These are phyloP conservation scores for Bucco capensis DNA, from an alignment of 2,113 vertebrate genomes.

Conservation along the genomic window DNA sequence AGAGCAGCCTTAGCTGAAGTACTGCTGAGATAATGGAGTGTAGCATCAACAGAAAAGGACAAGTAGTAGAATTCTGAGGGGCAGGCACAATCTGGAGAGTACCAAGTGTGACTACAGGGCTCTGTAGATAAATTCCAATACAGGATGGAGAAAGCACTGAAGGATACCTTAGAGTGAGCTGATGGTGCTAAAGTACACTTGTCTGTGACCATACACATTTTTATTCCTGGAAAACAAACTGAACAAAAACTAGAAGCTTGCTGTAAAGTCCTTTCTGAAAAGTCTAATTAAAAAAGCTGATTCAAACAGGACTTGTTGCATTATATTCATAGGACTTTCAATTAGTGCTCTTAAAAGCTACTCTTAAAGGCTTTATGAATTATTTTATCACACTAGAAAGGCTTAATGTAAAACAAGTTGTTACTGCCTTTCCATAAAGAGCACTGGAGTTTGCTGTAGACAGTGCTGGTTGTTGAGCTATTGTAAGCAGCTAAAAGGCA, in stretches of 20 bases:
- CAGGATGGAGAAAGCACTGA: neutral
- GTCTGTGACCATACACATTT: neutral
- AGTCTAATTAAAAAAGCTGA: neutral
- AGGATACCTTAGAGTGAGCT: too few species aligned
- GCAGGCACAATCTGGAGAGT: neutral
- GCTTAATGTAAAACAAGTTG: neutral
- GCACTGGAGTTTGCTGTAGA: neutral
- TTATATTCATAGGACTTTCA: neutral
- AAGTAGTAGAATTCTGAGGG: neutral
- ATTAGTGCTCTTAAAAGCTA: neutral
- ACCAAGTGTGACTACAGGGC: rapidly evolving
- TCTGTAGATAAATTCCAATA: neutral
- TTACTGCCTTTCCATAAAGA: neutral
- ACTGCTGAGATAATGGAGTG: neutral
- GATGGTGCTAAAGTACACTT: neutral
- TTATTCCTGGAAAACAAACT: neutral
- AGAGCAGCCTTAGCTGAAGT: neutral
- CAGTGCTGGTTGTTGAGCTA: neutral
- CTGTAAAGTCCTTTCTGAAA: neutral
- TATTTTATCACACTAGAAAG: neutral
- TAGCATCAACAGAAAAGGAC: neutral
- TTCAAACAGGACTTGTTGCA: neutral
- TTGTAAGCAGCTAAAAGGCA: neutral
- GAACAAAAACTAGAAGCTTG: neutral
- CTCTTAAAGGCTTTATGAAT: neutral